Evolutionary conservation across 1,140 invertebrate genomes (phyloP), one percentile per base, ranked within the genome.

Genomic region (Drosophila persimilis): DNA sequence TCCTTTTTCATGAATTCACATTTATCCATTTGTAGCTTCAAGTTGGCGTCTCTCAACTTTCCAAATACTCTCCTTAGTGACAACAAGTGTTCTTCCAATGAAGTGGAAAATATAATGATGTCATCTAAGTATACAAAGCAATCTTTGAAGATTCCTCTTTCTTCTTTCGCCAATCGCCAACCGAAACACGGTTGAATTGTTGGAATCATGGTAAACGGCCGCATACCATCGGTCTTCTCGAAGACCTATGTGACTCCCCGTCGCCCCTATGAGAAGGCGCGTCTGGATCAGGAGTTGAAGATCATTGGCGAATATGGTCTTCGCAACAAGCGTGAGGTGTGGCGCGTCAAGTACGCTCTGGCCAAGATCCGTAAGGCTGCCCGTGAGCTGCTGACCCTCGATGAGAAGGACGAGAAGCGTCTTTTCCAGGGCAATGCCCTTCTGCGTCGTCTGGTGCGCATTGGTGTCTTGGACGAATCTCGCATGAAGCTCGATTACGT

Each of bases 401-500:
- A 99, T 92, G 99, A 99, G 92, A 99, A 99, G 92, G 99, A 99
- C 74, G 95, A 96, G 9, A 97, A 97, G 90, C 95, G 99, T 92
- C 94, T 99, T 61, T 99, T 99, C 92, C 98, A 99, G 96, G 99
- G 98, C 93, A 99, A 99, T 93, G 99, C 99, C 29, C 94, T 99
- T 41, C 94, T 99, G 70, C 96, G 99, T 94, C 96, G 99, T 92
- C 93, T 99, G 74, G 99, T 99, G 15, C 95, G 98, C 73, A 99
- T 99, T 91, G 99, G 99, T 88, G 99, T 99, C 29, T 93, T 99
- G 85, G 97, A 99, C 90, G 99, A 99, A 92, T 94, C 94, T 54
- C 95, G 97, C 83, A 99, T 99, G 99, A 99, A 99, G 92, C 97
- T 99, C 80, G 99, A 99, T 99, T 99, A 99, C 86, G 99, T 99